Percentiles rank a stretch among this genome's conserved stretches.
These are phyloP conservation scores for Choristoneura rosaceana DNA, from an alignment of 2,888 invertebrate species.

Conservation along the genomic window DNA sequence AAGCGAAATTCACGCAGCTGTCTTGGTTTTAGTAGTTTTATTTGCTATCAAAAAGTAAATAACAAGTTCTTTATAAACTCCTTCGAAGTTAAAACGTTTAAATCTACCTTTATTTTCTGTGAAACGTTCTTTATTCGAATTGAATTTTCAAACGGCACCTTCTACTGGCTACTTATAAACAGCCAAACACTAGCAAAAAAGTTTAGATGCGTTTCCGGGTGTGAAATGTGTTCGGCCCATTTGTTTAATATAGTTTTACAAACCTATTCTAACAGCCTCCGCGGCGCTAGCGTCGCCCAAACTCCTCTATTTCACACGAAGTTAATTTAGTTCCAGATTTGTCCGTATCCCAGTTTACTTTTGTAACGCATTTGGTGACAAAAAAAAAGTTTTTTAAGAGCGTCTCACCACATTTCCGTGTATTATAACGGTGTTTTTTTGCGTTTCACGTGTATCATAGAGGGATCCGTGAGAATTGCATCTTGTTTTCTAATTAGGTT, in stretches of 20 bases:
- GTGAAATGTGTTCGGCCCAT: constrained; percentile 41
- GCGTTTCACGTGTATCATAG: constrained; percentile 33
- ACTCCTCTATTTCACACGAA: not conserved
- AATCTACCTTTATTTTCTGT: too few relatives aligned
- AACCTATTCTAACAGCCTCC: not conserved
- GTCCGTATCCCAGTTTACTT: constrained; percentile 14
- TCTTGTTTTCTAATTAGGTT: constrained; percentile 42
- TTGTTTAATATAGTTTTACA: constrained; percentile 26
- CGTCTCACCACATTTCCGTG: constrained; percentile 39
- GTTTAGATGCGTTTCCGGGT: constrained; percentile 33
- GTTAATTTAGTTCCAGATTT: constrained; percentile 9
- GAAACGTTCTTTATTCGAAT: constrained; percentile 9
- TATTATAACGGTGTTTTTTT: constrained; percentile 38
- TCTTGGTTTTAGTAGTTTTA: too few relatives aligned
- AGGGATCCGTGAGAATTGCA: constrained; percentile 40
- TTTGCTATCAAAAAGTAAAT: too few relatives aligned
- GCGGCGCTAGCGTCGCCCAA: not conserved
- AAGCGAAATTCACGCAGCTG: too few relatives aligned
- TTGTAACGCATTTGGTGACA: constrained; percentile 36
- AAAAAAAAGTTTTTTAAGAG: constrained; percentile 38
- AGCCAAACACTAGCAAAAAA: constrained; percentile 26
- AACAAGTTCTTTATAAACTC: too few relatives aligned
- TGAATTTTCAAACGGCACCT: constrained; percentile 23
- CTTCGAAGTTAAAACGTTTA: too few relatives aligned
- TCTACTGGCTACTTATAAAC: constrained; percentile 21